Evolutionary conservation across 2,888 invertebrate species (phyloP), one percentile per base, ranked within the genome.

Genomic region (Ferdinandea cuprea): DNA sequence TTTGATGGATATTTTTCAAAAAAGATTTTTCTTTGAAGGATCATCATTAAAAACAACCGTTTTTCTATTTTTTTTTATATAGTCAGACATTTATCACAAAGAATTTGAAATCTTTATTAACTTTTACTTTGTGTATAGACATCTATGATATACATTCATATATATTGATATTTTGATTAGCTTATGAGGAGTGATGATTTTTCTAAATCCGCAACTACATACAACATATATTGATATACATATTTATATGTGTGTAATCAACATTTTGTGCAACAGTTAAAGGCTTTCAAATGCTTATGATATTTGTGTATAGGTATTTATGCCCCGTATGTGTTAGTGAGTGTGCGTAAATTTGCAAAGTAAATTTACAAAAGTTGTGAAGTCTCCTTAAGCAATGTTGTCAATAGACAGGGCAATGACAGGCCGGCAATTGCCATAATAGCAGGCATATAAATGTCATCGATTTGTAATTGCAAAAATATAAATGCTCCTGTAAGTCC

Each of bases 361-460:
- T 42, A 0, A 15, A 25, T 63, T 73, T 56, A 73, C 13, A 65
- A 37, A 28, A 56, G 28, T 15, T 48, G 46, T 17, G 52, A 11
- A 13, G 32, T 15, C 11, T 76, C 68, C 11, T 2, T 21, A 1
- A 76, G 46, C 11, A 52, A 54, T 13, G 46, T 61, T 3, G 68
- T 19, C 2, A 54, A 13, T 6, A 68, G 19, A 4, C 44, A 35
- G 1, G 68, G 76, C 13, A 68, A 13, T 1, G 19, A 13, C 4
- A 76, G 35, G 6, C 52, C 44, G 2, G 30, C 52, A 13, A 46
- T 81, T 21, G 87, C 86, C 50, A 86, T 50, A 21, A 77, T 68
- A 30, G 86, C 83, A 9, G 85, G 86, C 42, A 85, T 79, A 65
- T 86, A 85, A 2, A 85, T 56, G 30, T 86, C 74, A 28, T 44